These are phyloP conservation scores for Pocillopora grandis DNA, from an alignment of 92 coral and sea anemone genomes.

Conservation along the genomic window DNA sequence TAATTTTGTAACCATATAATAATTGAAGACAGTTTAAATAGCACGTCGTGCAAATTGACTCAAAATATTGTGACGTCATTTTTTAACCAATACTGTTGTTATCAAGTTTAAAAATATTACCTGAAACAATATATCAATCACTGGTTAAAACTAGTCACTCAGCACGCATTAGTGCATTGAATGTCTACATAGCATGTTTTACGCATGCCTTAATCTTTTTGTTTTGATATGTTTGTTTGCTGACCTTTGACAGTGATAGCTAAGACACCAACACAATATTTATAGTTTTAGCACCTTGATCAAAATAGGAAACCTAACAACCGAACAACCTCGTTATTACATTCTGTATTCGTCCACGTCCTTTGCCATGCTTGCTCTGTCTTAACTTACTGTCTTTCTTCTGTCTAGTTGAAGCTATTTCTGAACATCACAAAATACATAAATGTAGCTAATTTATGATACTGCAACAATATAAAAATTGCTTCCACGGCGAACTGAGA, in stretches of 20 bases:
- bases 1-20: too few relatives aligned
- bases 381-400: too few relatives aligned
- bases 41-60: too few relatives aligned
- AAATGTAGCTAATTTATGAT: not conserved
- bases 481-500: not conserved
- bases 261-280: constrained; percentile 9
- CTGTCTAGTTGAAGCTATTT: too few relatives aligned
- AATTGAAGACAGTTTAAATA: too few relatives aligned
- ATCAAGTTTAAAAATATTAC: not conserved
- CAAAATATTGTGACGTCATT: too few relatives aligned
- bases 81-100: not conserved
- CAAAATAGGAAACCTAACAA: too few relatives aligned
- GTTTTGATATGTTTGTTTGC: constrained; percentile 13
- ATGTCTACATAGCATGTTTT: not conserved
- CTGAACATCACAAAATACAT: too few relatives aligned
- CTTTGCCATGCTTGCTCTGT: too few relatives aligned
- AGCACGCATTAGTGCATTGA: not conserved
- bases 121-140: constrained; percentile 3
- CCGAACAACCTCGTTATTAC: too few relatives aligned
- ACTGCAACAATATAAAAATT: not conserved
- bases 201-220: constrained; percentile 7
- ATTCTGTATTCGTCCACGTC: too few relatives aligned
- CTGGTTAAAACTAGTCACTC: not conserved
- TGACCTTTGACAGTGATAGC: constrained; percentile 15
- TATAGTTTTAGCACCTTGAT: not conserved